Evolutionary conservation across 2,888 invertebrate genomes (phyloP).

Genomic region (Troilus luridus): DNA sequence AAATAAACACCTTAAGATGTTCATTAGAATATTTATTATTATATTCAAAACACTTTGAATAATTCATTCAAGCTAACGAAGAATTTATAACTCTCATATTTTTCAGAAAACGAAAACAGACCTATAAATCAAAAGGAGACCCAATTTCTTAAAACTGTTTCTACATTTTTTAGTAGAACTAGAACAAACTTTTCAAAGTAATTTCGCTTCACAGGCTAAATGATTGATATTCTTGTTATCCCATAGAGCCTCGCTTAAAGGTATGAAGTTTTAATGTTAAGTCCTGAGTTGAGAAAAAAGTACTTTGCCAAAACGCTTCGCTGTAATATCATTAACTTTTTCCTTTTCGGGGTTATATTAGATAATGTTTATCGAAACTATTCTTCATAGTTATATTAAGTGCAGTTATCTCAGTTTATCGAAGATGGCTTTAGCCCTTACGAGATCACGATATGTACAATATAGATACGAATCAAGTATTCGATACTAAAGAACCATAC

Average conservation of each 20-base stretch:
- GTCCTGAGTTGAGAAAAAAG: not conserved
- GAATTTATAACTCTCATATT: not conserved
- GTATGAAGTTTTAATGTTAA: not conserved
- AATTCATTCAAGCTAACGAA: not conserved
- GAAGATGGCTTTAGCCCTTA: no score
- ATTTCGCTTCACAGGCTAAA: not conserved
- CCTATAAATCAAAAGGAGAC: not conserved
- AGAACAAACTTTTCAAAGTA: not conserved
- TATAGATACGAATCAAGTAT: no score
- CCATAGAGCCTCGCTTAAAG: not conserved
- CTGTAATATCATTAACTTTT: no score
- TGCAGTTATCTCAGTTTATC: no score
- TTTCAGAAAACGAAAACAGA: not conserved
- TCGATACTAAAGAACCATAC: no score
- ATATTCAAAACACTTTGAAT: not conserved
- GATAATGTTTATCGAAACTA: no score
- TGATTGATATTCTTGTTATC: not conserved
- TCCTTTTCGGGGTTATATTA: no score
- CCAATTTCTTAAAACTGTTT: not conserved
- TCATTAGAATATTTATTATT: no score
- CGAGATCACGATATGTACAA: no score
- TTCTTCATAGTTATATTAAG: no score
- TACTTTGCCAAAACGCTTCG: not conserved
- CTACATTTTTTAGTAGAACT: not conserved
- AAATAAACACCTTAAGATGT: no score